Evolutionary conservation across 2,113 vertebrate genomes (phyloP).

Genomic region (Cygnus buccinator): DNA sequence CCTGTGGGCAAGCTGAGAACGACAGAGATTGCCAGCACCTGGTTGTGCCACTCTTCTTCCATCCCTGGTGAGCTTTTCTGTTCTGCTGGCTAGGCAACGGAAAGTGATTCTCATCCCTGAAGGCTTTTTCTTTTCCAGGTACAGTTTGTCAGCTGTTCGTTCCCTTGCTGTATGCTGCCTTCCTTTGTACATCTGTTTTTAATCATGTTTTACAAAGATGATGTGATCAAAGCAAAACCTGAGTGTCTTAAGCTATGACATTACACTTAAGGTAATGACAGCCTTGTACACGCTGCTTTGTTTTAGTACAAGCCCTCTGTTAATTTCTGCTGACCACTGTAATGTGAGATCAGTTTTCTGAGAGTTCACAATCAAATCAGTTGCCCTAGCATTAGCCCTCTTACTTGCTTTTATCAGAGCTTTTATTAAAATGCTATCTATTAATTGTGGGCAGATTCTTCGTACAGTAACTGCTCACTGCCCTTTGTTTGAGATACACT

Average conservation of each 20-base stretch:
- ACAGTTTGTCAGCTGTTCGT: not conserved
- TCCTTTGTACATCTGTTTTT: not conserved
- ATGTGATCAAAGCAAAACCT: not conserved
- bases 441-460: not conserved
- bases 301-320: not conserved
- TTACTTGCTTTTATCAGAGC: not conserved
- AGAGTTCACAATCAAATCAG: not conserved
- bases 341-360: not conserved
- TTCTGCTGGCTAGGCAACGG: not conserved
- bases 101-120: not conserved
- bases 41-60: not conserved
- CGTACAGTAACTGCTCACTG: not conserved
- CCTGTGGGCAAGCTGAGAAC: fast-evolving
- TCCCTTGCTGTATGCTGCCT: not conserved
- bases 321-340: not conserved
- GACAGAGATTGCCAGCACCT: not conserved
- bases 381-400: not conserved
- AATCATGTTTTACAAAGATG: not conserved
- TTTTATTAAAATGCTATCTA: not conserved
- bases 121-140: not conserved
- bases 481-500: not conserved
- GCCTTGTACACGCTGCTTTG: not conserved
- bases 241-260: not conserved
- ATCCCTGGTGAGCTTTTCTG: not conserved
- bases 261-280: not conserved